Percentiles rank a stretch among this genome's conserved stretches.
These are phyloP conservation scores for Fulica atra DNA, from an alignment of 2,113 vertebrate genomes.

Conservation along the genomic window DNA sequence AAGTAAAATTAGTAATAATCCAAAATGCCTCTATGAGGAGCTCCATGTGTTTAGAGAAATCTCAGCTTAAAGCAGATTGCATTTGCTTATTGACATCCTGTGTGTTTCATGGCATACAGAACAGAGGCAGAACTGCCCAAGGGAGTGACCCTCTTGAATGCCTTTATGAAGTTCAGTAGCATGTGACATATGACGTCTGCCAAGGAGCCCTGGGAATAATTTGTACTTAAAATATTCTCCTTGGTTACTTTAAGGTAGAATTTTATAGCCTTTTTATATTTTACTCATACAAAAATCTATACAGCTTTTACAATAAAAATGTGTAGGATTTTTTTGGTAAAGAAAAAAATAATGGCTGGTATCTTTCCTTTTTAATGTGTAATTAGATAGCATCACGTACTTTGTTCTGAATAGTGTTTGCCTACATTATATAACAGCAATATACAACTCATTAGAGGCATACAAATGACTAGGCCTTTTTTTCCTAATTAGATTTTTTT, in stretches of 20 bases:
- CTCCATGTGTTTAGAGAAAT: background rate
- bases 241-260: background rate
- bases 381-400: background rate
- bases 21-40: conserved; percentile 4
- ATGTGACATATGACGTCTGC: background rate
- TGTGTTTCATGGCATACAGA: background rate
- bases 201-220: background rate
- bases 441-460: background rate
- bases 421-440: background rate
- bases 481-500: background rate
- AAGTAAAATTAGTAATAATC: conserved; percentile 67
- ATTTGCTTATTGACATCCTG: background rate
- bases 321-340: background rate
- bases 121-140: background rate
- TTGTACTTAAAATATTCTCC: background rate
- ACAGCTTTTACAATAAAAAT: background rate
- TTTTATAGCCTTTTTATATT: background rate
- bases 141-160: background rate
- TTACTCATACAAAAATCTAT: background rate
- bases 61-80: background rate
- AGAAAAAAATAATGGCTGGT: background rate
- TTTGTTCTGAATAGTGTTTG: background rate
- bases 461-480: background rate
- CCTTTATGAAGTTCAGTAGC: background rate
- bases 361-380: background rate